Evolutionary conservation across 2,888 invertebrate species (phyloP).

Genomic region (Diadegma fenestrale): DNA sequence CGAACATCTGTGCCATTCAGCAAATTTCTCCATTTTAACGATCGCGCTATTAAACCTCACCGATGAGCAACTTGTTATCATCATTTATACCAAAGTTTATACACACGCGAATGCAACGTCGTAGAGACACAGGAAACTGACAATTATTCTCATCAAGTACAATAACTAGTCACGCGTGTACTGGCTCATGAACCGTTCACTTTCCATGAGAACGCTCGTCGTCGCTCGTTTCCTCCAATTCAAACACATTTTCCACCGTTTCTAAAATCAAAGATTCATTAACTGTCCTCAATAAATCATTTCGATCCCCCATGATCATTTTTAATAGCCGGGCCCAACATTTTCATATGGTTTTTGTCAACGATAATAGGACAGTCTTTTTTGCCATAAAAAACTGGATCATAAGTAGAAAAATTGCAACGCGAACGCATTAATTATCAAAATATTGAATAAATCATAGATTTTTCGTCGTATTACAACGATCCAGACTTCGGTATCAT

Average conservation of each 20-base stretch:
- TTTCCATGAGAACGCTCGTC: neutral
- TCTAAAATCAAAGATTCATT: neutral
- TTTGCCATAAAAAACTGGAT: too few species aligned
- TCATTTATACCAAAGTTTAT: conserved; percentile 22
- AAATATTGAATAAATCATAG: too few species aligned
- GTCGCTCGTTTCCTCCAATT: neutral
- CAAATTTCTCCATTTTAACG: conserved; percentile 50
- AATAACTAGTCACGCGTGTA: conserved; percentile 23
- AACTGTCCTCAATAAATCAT: neutral
- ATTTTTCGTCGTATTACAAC: too few species aligned
- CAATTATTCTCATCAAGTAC: conserved; percentile 58
- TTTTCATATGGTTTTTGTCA: too few species aligned
- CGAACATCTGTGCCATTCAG: conserved; percentile 31
- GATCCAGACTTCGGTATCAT: too few species aligned
- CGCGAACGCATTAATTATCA: too few species aligned
- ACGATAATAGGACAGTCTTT: too few species aligned
- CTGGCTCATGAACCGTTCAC: neutral
- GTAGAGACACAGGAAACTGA: conserved; percentile 28
- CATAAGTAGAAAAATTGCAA: too few species aligned
- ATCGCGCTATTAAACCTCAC: conserved; percentile 42
- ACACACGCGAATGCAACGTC: neutral
- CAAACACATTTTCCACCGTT: neutral
- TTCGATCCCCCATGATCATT: too few species aligned
- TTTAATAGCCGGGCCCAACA: too few species aligned
- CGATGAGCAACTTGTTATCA: conserved; percentile 55